Evolutionary conservation across 2,797 vertebrate species (phyloP), one percentile per base, ranked within the genome.

Genomic region (Paratrypauchen microcephalus): DNA sequence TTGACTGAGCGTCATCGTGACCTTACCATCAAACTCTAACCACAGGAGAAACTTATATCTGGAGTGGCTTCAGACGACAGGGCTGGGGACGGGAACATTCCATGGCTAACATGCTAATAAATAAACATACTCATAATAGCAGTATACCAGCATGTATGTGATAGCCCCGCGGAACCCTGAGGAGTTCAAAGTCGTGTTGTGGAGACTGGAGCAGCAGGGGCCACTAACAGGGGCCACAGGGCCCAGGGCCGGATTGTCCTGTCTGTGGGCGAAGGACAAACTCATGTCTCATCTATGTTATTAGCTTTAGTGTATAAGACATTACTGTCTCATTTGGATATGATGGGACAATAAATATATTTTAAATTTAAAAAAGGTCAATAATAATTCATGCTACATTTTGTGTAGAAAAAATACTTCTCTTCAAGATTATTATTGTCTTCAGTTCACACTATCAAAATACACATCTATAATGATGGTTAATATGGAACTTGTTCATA

Each of bases 181-280:
- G 56, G 88, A 81, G 79, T 91, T 91, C 88, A 92, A 88, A 87
- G 61, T 71, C n/a, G 63, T 68, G 66, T 66, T 66, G 63, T 78
- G 71, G 57, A 60, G 75, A 59, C 39, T 0, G 41, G 58, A 77
- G 65, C 76, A 73, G 77, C 79, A 57, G 71, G 74, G 57, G 72
- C 76, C 69, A 67, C 75, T 71, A 81, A 80, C 79, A 69, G 24
- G 24, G 41, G 28, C 32, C 68, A 32, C 66, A 67, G 71, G 63
- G 32, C 18, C 39, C 23, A 2, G 23, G 58, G 67, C 58, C 60
- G 55, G 19, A 12, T 16, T 3, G 61, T 41, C n/a, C 15, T 32
- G 9, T 64, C 24, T 47, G 55, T 71, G 63, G 15, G 54, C 18
- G 32, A 7, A 16, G 30, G 23, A 9, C 30, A 69, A 65, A 72